Conservation (phyloP, 2,888 invertebrate species). For the Campoplex nolae region DNA sequence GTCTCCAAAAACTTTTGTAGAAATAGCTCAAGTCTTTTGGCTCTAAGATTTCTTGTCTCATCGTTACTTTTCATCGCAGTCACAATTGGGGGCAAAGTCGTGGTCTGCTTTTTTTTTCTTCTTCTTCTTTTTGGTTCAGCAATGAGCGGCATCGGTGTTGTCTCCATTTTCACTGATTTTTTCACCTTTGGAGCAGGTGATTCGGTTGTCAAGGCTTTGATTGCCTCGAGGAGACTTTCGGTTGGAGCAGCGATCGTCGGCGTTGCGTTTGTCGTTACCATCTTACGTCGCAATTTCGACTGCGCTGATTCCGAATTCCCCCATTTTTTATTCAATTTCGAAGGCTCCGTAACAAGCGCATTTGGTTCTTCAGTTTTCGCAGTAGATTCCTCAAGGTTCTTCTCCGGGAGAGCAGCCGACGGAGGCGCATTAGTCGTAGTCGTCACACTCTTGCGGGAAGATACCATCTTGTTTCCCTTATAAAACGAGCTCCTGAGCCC, state of each 20-base stretch:
- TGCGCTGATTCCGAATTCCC: not conserved
- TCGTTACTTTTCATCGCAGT: not conserved
- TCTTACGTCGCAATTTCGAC: not conserved
- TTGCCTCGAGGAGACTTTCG: not conserved
- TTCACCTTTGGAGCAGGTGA: not conserved
- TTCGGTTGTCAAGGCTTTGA: not conserved
- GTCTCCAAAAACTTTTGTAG: not conserved
- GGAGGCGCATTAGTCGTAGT: slow-evolving; percentile 26
- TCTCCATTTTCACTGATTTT: not conserved
- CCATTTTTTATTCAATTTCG: not conserved
- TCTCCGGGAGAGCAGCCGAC: slow-evolving; percentile 21
- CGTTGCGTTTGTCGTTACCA: not conserved
- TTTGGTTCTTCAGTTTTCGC: not conserved
- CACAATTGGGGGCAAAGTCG: not conserved
- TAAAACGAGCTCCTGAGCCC: slow-evolving; percentile 18
- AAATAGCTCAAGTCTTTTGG: not conserved
- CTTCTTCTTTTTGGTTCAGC: not conserved
- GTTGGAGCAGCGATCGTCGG: not conserved
- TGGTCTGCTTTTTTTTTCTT: not conserved
- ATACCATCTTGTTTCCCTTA: slow-evolving; percentile 10
- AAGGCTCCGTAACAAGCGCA: not conserved
- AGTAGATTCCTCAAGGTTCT: not conserved
- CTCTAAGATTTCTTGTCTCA: not conserved
- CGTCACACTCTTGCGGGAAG: not conserved
- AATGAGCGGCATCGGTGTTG: not conserved